These are phyloP conservation scores for Australoheros scitulus DNA, from an alignment of 2,113 vertebrate genomes.

Conservation along the genomic window DNA sequence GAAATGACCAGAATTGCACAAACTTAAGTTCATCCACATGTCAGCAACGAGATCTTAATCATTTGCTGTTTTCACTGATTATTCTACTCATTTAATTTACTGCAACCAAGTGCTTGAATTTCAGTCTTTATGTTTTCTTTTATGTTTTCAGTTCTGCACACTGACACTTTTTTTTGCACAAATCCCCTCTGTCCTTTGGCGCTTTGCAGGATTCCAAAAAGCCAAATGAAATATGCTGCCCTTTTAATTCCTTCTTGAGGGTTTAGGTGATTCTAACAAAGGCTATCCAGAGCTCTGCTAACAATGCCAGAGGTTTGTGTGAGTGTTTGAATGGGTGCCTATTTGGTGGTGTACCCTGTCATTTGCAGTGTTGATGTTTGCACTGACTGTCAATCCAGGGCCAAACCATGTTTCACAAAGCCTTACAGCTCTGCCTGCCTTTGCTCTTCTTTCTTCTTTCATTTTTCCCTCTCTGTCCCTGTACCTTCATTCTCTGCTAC, in stretches of 20 bases:
- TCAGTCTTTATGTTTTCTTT: not conserved
- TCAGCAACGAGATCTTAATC: not conserved
- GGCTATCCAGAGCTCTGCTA: not conserved
- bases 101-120: not conserved
- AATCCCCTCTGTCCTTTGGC: not conserved
- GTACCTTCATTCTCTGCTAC: slow-evolving; percentile 8
- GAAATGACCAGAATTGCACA: not conserved
- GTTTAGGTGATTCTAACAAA: slow-evolving; percentile 19
- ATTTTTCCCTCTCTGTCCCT: not conserved
- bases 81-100: not conserved
- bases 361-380: slow-evolving; percentile 41
- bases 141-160: not conserved
- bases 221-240: slow-evolving; percentile 11
- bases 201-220: not conserved
- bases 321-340: slow-evolving; percentile 11
- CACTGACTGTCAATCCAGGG: slow-evolving; percentile 43
- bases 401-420: slow-evolving; percentile 23
- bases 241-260: not conserved
- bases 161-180: not conserved
- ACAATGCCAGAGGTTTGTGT: not conserved
- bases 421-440: slow-evolving; percentile 20
- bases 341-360: slow-evolving; percentile 13
- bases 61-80: not conserved
- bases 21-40: not conserved
- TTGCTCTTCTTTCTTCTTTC: not conserved